These are phyloP conservation scores for Tanypteryx hageni DNA, from an alignment of 2,888 invertebrate species.

Conservation along the genomic window DNA sequence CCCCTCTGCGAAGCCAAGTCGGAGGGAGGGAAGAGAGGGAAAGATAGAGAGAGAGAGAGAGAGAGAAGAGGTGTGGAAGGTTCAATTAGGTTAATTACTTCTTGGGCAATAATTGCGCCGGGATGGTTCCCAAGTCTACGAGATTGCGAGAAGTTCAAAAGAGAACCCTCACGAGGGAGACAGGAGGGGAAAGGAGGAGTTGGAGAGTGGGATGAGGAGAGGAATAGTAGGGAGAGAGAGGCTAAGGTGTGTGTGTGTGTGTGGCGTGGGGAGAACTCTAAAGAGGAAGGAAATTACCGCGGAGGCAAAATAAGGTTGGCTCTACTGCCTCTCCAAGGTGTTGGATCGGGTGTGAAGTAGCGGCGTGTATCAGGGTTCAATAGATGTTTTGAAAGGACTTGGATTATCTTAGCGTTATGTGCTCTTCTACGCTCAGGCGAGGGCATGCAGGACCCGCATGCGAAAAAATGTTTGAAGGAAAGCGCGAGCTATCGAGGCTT, in stretches of 20 bases:
- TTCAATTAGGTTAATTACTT: slow-evolving; percentile 64
- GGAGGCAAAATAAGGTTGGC: background rate
- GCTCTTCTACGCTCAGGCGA: too few species aligned
- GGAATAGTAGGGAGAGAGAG: background rate
- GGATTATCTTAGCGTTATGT: too few species aligned
- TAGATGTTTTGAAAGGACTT: too few species aligned
- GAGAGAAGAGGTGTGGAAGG: slow-evolving; percentile 25
- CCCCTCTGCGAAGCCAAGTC: background rate
- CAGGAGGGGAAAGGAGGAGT: background rate
- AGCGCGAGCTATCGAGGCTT: too few species aligned
- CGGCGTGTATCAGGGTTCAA: too few species aligned
- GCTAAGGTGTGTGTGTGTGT: background rate
- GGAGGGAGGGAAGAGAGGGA: background rate
- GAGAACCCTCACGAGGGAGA: background rate
- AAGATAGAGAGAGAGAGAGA: too few species aligned
- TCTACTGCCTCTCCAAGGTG: background rate
- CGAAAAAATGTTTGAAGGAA: too few species aligned
- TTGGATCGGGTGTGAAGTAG: background rate
- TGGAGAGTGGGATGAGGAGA: background rate
- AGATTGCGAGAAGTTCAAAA: slow-evolving; percentile 23
- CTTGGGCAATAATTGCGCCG: slow-evolving; percentile 50
- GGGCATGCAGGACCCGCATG: too few species aligned
- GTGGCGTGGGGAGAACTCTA: background rate
- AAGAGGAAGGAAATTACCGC: background rate
- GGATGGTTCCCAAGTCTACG: slow-evolving; percentile 38